Conservation (phyloP, 2,797 vertebrate species). For the Pseudomugil gertrudae region DNA sequence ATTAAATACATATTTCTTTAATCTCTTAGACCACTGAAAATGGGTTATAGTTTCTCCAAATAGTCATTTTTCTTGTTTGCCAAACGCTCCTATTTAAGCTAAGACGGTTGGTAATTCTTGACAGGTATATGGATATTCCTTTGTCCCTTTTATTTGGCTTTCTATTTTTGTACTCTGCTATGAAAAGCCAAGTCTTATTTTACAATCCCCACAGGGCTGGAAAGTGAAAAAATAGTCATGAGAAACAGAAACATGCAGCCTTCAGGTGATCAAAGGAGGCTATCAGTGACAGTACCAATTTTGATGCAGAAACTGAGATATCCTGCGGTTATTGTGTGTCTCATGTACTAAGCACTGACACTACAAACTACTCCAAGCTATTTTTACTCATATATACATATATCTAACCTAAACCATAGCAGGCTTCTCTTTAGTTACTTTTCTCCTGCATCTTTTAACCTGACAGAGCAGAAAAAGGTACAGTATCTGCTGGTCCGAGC, state of each 20-base stretch:
- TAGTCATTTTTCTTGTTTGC: background rate
- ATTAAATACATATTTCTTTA: background rate
- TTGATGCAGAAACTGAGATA: slow-evolving; percentile 27
- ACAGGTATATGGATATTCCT: slow-evolving; percentile 12
- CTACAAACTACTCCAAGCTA: slow-evolving; percentile 39
- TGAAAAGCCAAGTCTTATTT: slow-evolving; percentile 23
- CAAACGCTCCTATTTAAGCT: slow-evolving; percentile 16
- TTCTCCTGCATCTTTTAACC: slow-evolving; percentile 35
- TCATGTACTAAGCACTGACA: slow-evolving; percentile 19
- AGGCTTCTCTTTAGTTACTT: slow-evolving; percentile 30
- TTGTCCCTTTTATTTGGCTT: slow-evolving; percentile 21
- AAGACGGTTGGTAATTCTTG: slow-evolving; percentile 8
- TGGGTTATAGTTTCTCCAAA: background rate
- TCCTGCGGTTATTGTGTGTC: slow-evolving; percentile 20
- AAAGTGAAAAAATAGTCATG: slow-evolving; percentile 24
- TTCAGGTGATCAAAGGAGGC: slow-evolving; percentile 52
- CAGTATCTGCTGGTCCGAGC: slow-evolving; percentile 54
- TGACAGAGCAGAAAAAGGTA: slow-evolving; percentile 51
- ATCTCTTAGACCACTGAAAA: background rate
- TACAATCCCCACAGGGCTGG: slow-evolving; percentile 19
- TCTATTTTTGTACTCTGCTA: slow-evolving; percentile 21
- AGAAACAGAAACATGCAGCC: slow-evolving; percentile 18
- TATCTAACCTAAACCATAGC: slow-evolving; percentile 34
- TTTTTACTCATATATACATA: slow-evolving; percentile 43
- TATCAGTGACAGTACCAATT: slow-evolving; percentile 14